These are phyloP conservation scores for Agrochola macilenta DNA, from an alignment of 2,888 invertebrate species.

Conservation along the genomic window DNA sequence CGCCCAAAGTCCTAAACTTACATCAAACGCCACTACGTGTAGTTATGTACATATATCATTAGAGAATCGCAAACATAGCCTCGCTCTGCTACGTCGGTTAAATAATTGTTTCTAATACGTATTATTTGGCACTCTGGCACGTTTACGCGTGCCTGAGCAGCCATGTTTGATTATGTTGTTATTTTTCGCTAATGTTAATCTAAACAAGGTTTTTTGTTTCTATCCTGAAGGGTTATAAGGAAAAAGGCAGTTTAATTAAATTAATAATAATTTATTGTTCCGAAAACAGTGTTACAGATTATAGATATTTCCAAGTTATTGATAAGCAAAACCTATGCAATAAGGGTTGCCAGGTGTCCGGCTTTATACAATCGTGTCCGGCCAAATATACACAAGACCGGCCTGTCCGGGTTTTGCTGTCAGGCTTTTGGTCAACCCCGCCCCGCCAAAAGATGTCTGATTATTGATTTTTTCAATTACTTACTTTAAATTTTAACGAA, in stretches of 20 bases:
- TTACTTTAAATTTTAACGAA: too few relatives aligned
- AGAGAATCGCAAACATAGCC: conserved; percentile 43
- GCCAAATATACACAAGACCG: too few relatives aligned
- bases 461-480: too few relatives aligned
- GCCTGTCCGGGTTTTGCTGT: too few relatives aligned
- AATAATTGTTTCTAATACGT: conserved; percentile 62
- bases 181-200: conserved; percentile 19
- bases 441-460: too few relatives aligned
- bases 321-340: too few relatives aligned
- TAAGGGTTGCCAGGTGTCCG: too few relatives aligned
- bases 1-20: conserved; percentile 40
- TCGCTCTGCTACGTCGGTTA: conserved; percentile 46
- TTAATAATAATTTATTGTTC: too few relatives aligned
- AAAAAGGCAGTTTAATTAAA: neutral
- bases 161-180: conserved; percentile 42
- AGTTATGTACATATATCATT: conserved; percentile 73
- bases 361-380: too few relatives aligned
- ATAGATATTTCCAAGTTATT: too few relatives aligned
- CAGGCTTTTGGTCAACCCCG: too few relatives aligned
- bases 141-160: conserved; percentile 42
- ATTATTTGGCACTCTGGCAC: conserved; percentile 55
- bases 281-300: too few relatives aligned
- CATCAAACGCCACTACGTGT: conserved; percentile 70
- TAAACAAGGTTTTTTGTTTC: conserved; percentile 19
- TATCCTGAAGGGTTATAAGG: neutral